A percentile compares a stretch with the other conserved stretches of the same genome.
Evolutionary conservation across 2,797 vertebrate species (phyloP).

Genomic region (Halcyon leucocephala): DNA sequence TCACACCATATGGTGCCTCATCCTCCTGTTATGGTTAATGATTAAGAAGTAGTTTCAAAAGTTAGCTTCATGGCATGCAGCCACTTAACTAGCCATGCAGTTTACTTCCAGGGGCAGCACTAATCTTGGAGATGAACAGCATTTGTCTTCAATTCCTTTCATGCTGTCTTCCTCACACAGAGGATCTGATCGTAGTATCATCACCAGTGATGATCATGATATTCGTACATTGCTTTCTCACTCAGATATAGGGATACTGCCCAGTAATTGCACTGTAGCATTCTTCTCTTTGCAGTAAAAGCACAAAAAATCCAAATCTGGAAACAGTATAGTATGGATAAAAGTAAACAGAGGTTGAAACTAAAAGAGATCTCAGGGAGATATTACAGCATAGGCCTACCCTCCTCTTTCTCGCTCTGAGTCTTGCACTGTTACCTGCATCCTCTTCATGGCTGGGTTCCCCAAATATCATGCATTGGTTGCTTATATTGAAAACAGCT

Average conservation of each 20-base stretch:
- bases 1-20: not conserved
- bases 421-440: not conserved
- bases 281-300: not conserved
- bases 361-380: not conserved
- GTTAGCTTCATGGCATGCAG: not conserved
- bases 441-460: not conserved
- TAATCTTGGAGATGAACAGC: not conserved
- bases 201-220: not conserved
- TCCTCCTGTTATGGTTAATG: not conserved
- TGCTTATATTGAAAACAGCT: not conserved
- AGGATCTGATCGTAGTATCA: not conserved
- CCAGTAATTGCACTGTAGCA: not conserved
- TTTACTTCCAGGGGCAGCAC: not conserved
- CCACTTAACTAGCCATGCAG: not conserved
- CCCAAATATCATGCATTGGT: not conserved
- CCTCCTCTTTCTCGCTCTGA: not conserved
- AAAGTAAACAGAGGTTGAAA: not conserved
- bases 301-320: not conserved
- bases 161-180: not conserved
- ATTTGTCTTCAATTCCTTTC: not conserved
- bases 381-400: not conserved
- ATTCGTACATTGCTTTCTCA: not conserved
- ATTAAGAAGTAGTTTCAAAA: not conserved
- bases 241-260: not conserved
- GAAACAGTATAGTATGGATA: not conserved